Conservation (phyloP, 1,140 invertebrate species). For the Monochamus saltuarius region DNA sequence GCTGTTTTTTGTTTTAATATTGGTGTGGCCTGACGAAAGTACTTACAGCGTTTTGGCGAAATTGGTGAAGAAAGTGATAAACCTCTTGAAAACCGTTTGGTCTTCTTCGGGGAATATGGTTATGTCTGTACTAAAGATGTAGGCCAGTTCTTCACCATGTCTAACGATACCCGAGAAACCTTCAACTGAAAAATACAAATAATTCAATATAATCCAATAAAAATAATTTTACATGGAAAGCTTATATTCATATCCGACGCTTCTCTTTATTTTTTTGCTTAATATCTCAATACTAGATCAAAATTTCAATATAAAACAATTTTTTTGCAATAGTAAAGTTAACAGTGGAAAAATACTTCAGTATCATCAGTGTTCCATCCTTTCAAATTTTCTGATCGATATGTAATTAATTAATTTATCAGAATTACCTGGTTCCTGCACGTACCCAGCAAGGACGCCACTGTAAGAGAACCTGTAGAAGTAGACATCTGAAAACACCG, state of each 20-base stretch:
- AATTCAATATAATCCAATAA: constrained; percentile 1
- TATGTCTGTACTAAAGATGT: constrained; percentile 14
- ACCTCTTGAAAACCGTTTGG: constrained; percentile 11
- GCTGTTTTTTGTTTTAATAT: no score
- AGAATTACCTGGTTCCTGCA: constrained; percentile 15
- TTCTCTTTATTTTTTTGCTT: no score
- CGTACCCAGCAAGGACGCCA: constrained; percentile 15
- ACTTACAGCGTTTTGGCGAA: constrained; percentile 28
- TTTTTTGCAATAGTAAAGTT: no score
- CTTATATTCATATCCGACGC: no score
- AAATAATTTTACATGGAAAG: no score
- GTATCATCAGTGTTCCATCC: no score
- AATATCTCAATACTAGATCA: no score
- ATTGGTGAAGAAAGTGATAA: constrained; percentile 17
- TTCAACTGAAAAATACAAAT: not conserved
- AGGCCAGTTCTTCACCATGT: constrained; percentile 10
- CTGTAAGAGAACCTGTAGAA: constrained; percentile 24
- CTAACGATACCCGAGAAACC: constrained; percentile 12
- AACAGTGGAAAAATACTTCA: no score
- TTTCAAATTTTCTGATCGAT: no score
- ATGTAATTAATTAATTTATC: no score
- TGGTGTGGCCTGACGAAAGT: no score
- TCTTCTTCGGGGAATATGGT: constrained; percentile 21
- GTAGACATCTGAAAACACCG: constrained; percentile 13
- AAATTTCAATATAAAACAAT: no score